Conservation (phyloP, 2,888 invertebrate genomes). For the Lepidocyrtinus sp. region DNA sequence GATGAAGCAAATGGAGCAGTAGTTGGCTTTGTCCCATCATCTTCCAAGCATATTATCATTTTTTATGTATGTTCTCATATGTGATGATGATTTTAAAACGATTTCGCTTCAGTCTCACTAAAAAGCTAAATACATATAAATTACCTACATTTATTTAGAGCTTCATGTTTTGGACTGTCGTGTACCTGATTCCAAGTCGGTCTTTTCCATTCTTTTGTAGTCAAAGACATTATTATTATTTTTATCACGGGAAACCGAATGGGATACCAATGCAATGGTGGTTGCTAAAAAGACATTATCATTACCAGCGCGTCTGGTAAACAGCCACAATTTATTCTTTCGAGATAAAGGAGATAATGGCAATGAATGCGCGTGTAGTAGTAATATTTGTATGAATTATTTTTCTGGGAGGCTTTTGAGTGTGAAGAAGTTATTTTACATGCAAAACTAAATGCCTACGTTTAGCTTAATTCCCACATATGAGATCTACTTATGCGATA, state of each 20-base stretch:
- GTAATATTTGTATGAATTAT: conserved; percentile 1
- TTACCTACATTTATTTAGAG: not conserved
- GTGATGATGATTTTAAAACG: not conserved
- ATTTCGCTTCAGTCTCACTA: not conserved
- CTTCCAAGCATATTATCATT: not conserved
- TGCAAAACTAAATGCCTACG: not conserved
- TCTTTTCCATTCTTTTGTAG: not conserved
- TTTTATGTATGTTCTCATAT: not conserved
- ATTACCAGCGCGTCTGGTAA: not conserved
- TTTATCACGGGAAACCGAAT: not conserved
- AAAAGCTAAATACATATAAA: not conserved
- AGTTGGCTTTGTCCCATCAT: conserved; percentile 4
- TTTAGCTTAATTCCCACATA: not conserved
- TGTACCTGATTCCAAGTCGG: conserved; percentile 4
- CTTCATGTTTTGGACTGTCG: too few species aligned
- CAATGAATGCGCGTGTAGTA: not conserved
- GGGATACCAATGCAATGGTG: not conserved
- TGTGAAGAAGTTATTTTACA: not conserved
- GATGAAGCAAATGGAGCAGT: conserved; percentile 7
- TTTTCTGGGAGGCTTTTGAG: not conserved
- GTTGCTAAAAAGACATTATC: not conserved
- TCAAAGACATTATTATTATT: conserved; percentile 5
- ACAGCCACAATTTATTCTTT: not conserved
- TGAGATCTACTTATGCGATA: not conserved
- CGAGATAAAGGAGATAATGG: not conserved